phyloP scores from a whole-genome alignment of 1,140 invertebrate genomes.

The Leptopilina clavipes region DNA sequence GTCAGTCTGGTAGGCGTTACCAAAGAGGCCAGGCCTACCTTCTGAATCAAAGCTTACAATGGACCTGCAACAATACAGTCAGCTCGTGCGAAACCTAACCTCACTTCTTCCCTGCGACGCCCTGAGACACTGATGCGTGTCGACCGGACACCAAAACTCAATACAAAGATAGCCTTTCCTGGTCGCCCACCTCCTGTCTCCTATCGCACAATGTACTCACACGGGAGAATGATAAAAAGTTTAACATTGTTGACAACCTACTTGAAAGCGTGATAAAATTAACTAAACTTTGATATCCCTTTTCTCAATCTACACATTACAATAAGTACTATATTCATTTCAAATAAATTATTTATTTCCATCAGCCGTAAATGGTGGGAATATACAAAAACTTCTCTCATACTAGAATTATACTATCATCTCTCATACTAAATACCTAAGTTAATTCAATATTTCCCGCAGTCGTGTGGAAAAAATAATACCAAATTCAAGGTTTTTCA shows the following conservation, averaged over 20 bases:
- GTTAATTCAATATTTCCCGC: no score
- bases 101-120: conserved; percentile 27
- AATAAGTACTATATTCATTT: background rate
- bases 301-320: conserved; percentile 25
- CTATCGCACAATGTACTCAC: conserved; percentile 25
- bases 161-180: conserved; percentile 34
- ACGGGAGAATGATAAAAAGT: conserved; percentile 10
- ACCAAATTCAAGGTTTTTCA: no score
- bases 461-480: no score
- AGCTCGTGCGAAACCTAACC: conserved; percentile 8
- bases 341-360: background rate
- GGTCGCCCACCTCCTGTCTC: conserved; percentile 20
- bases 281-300: conserved; percentile 29
- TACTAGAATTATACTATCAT: no score
- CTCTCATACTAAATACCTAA: no score
- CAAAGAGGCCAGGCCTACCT: conserved; percentile 59
- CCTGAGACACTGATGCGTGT: conserved; percentile 32
- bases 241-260: conserved; percentile 31
- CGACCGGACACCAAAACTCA: conserved; percentile 30
- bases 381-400: no score
- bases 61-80: conserved; percentile 51
- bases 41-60: conserved; percentile 56
- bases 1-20: conserved; percentile 62
- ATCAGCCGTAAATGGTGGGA: background rate
- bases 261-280: conserved; percentile 31